Percentiles rank a stretch among this genome's conserved stretches.
Conservation (phyloP, 2,797 vertebrate species). For the Ctenosaura bakeri region DNA sequence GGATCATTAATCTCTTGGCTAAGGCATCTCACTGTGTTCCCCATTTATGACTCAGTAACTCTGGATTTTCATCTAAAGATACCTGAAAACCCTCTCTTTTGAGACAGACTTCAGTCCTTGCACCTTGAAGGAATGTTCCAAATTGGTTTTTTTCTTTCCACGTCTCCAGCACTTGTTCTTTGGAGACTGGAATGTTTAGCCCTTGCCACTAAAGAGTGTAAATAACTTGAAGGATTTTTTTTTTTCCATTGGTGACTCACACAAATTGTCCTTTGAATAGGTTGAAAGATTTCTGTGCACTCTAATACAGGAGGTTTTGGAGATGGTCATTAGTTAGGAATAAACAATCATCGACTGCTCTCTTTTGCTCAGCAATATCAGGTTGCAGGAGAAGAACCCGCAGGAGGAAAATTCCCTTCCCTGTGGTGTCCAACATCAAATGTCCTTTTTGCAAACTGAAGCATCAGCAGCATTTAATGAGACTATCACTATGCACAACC, state of each 20-base stretch:
- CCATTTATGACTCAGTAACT: neutral
- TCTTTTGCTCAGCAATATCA: neutral
- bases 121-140: neutral
- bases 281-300: neutral
- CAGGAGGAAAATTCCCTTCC: neutral
- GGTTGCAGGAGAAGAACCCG: slow-evolving; percentile 7
- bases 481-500: slow-evolving; percentile 14
- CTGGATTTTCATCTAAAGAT: neutral
- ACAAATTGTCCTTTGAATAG: neutral
- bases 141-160: neutral
- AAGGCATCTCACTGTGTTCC: neutral
- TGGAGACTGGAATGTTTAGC: neutral
- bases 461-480: slow-evolving; percentile 35
- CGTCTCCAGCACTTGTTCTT: too few relatives aligned
- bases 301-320: neutral
- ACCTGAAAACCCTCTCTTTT: neutral
- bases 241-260: neutral
- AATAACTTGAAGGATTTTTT: neutral
- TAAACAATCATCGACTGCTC: neutral
- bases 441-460: slow-evolving; percentile 27
- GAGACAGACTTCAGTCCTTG: neutral
- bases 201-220: neutral
- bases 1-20: neutral
- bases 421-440: slow-evolving; percentile 13
- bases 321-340: slow-evolving; percentile 9